Evolutionary conservation across 2,797 vertebrate genomes (phyloP).

Genomic region (Crax fasciolata): DNA sequence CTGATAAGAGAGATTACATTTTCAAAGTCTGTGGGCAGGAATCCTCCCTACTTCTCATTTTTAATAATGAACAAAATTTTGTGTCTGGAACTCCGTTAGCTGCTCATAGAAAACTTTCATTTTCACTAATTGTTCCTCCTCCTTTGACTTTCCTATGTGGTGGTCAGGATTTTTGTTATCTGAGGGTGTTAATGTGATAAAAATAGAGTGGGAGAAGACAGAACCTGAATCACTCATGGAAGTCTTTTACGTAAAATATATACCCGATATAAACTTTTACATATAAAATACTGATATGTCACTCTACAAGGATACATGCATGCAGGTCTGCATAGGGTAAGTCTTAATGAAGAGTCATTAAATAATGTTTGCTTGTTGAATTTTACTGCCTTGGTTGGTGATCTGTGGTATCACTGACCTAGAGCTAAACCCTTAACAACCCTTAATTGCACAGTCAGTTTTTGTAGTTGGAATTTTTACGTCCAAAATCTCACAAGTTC

Average conservation of each 20-base stretch:
- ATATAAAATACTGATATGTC: not conserved
- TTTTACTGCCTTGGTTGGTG: not conserved
- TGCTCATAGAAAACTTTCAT: not conserved
- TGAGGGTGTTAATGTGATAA: not conserved
- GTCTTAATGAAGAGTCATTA: not conserved
- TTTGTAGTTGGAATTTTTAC: not conserved
- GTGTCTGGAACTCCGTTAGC: not conserved
- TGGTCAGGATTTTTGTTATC: not conserved
- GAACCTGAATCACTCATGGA: not conserved
- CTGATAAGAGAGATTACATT: conserved; percentile 22
- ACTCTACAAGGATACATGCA: not conserved
- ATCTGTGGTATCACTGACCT: not conserved
- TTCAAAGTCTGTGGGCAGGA: not conserved
- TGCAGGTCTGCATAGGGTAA: not conserved
- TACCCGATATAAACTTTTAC: not conserved
- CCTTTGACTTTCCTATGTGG: not conserved
- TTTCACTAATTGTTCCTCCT: conserved; percentile 2
- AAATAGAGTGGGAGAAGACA: not conserved
- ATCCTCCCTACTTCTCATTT: not conserved
- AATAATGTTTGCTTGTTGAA: conserved; percentile 39
- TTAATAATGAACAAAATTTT: not conserved
- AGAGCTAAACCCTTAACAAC: not conserved
- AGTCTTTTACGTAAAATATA: not conserved
- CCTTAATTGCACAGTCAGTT: not conserved
- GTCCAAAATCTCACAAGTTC: conserved; percentile 25